phyloP scores from a whole-genome alignment of 2,888 invertebrate species.

The Lottia gigantea region DNA sequence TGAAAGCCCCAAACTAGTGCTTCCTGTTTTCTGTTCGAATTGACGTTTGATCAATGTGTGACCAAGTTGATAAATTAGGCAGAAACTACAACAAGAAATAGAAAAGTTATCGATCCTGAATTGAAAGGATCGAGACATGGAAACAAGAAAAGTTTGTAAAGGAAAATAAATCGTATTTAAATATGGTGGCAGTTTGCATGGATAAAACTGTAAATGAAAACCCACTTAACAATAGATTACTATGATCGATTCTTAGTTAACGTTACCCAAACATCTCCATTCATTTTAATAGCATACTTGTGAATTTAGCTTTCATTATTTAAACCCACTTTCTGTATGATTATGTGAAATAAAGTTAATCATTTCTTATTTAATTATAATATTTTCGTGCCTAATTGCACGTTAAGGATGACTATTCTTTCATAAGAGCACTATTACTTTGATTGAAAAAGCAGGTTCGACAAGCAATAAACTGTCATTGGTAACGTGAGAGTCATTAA shows the following conservation, averaged over 20 bases:
- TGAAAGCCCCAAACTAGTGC: not conserved
- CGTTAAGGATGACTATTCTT: constrained; percentile 5
- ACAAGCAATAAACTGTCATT: constrained; percentile 7
- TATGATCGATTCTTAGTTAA: constrained; percentile 5
- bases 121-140: constrained; percentile 6
- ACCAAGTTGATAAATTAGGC: constrained; percentile 5
- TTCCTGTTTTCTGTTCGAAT: not conserved
- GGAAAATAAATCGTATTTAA: constrained; percentile 8
- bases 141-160: constrained; percentile 8
- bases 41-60: constrained; percentile 4
- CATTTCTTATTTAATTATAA: constrained; percentile 10
- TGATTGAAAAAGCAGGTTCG: constrained; percentile 6
- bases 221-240: constrained; percentile 3
- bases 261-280: constrained; percentile 8
- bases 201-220: constrained; percentile 2
- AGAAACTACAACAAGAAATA: constrained; percentile 5
- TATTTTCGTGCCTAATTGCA: constrained; percentile 10
- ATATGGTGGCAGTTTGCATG: constrained; percentile 2
- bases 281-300: constrained; percentile 4
- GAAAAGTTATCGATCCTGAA: not conserved
- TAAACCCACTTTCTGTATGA: constrained; percentile 8
- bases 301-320: constrained; percentile 10
- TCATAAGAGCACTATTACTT: not conserved
- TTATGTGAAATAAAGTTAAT: constrained; percentile 11
- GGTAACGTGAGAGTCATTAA: not conserved